Evolutionary conservation across 1,140 invertebrate species (phyloP), one percentile per base, ranked within the genome.

Genomic region (Lineus longissimus): DNA sequence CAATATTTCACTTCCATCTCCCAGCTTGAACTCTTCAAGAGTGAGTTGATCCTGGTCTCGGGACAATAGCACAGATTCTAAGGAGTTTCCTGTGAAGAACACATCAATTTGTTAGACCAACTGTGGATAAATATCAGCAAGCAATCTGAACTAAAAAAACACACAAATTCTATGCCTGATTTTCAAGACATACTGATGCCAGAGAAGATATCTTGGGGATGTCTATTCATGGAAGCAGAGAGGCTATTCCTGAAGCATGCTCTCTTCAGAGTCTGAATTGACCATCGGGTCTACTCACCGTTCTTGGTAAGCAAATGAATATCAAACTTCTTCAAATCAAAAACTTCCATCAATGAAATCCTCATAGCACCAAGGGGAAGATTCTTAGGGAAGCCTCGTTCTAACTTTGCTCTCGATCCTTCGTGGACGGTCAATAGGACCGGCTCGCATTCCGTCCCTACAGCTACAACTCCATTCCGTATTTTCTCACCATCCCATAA

Each of bases 401-500:
- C 67, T 22, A 68, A 67, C 63, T 68, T 58, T 15, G 62, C 45
- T 7, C 55, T 60, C 36, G 68, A 70, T 33, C 68, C 71, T 61
- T 71, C 68, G 33, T 66, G 62, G 41, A 76, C 63, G 63, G 66
- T 76, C 23, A 79, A 51, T 29, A 68, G 59, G 11, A 77, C 54
- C 33, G 77, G 77, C 59, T 76, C 76, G 64, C 62, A 61, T 2
- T 65, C 64, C 2, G 55, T 19, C 22, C 77, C 77, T 19, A 58
- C 65, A 2, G 62, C 57, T 4, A 77, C 59, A 23, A 43, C 19
- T 23, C 63, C 25, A 41, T 29, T 36, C 69, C 67, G 62, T 59
- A 79, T 76, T 63, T 65, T 41, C 30, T 54, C 22, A 31, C 77
- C 77, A 70, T 79, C 63, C 77, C 76, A 77, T n/a, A 76, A 63